Base-by-base conservation (phyloP, 2,113 vertebrate genomes). In the Macaca mulatta region DNA sequence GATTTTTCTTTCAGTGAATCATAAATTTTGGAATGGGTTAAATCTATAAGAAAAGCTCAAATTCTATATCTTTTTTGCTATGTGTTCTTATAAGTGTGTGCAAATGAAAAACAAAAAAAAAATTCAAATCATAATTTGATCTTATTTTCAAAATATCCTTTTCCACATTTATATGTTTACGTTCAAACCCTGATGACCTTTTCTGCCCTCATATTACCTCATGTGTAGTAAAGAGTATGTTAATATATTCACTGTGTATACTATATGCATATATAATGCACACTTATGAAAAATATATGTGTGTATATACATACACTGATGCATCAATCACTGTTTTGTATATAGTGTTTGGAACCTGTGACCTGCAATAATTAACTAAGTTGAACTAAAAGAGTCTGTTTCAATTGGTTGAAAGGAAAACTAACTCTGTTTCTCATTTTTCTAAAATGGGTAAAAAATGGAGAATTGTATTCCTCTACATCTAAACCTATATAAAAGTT, bases 91-190 rank as follows among this genome's bases (percentile, higher is more conserved):
- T 35, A 64, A 93, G 5, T 75, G 57, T 13, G 17, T 55, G 59
- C 20, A 86, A 89, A 72, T 48, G 67, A 48, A 82, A 48, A 81
- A 52, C 25, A 59, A 90, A 80, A 94, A 94, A 94, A 84, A 89
- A 18, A 30, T 89, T 59, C 64, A 92, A 48, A 50, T 22, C 20
- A 32, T 35, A 45, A 18, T 72, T 55, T 77, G 57, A 55, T 61
- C 52, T 91, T 32, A 77, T 95, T 97, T 94, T 74, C 38, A 86
- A 95, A 93, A 86, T 90, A 87, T 11, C 13, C 22, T 90, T 86
- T 35, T 72, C 61, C 55, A 38, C 25, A 3, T 85, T 55, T 78
- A 64, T 82, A 38, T 38, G 25, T 59, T 64, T 92, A 9, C 80
- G 61, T 32, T 96, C 55, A 93, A 82, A 57, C 30, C 10, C 27